These are phyloP conservation scores for Diachrysia chrysitis DNA, from an alignment of 2,888 invertebrate genomes.

Conservation along the genomic window DNA sequence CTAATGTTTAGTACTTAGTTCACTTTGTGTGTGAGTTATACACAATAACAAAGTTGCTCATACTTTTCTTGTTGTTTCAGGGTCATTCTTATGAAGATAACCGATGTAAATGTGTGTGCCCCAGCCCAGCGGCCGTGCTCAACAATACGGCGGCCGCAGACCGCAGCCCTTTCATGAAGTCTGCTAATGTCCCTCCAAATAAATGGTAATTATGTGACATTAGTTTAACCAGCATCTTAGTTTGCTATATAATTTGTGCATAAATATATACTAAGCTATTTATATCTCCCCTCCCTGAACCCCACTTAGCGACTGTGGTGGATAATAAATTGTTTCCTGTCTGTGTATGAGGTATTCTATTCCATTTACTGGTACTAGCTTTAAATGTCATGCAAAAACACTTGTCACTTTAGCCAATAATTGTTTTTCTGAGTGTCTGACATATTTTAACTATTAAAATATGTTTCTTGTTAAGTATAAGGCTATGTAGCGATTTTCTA, in stretches of 20 bases:
- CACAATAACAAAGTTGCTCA: not conserved
- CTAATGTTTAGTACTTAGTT: no score
- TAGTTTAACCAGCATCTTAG: not conserved
- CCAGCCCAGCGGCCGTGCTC: constrained; percentile 93
- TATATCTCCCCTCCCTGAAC: not conserved
- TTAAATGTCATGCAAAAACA: not conserved
- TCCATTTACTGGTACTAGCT: not conserved
- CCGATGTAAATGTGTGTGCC: constrained; percentile 96
- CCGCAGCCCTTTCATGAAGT: constrained; percentile 91
- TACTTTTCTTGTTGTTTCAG: constrained; percentile 18
- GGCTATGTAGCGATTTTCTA: not conserved
- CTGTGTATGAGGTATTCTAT: not conserved
- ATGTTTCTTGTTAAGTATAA: no score
- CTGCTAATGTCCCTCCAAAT: constrained; percentile 93
- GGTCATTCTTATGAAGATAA: constrained; percentile 93
- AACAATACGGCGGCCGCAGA: constrained; percentile 90
- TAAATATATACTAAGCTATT: not conserved
- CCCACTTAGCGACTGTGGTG: not conserved
- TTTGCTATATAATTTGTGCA: no score
- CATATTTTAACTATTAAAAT: not conserved
- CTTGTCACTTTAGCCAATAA: not conserved
- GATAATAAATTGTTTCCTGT: not conserved
- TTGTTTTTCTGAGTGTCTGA: no score
- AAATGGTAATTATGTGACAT: constrained; percentile 90
- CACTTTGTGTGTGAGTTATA: no score